These are phyloP conservation scores for Pyrgilauda ruficollis DNA, from an alignment of 2,113 vertebrate species.

Conservation along the genomic window DNA sequence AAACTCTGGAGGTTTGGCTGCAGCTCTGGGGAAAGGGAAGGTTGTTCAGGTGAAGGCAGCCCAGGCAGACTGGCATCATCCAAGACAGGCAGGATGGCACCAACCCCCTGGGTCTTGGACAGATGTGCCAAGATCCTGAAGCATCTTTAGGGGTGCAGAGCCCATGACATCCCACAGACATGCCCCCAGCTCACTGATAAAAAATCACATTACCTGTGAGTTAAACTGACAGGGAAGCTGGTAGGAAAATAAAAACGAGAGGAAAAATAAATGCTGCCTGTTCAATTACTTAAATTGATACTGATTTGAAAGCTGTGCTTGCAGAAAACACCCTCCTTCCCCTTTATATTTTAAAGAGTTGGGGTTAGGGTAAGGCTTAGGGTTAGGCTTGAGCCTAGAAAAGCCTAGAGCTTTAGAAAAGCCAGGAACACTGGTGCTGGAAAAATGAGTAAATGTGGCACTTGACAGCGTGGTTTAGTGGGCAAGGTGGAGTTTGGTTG, in stretches of 20 bases:
- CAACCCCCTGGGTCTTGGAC: fast-evolving
- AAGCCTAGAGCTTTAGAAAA: neutral
- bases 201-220: neutral
- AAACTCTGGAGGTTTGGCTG: neutral
- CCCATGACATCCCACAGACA: fast-evolving
- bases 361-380: neutral
- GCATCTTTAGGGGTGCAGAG: neutral
- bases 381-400: neutral
- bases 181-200: fast-evolving
- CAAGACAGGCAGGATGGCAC: neutral
- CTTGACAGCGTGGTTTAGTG: neutral
- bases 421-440: neutral
- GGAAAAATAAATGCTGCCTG: neutral
- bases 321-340: neutral
- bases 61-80: fast-evolving
- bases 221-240: neutral
- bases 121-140: neutral
- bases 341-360: constrained; percentile 10
- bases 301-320: constrained; percentile 17
- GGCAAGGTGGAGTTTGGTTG: neutral
- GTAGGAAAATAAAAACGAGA: neutral
- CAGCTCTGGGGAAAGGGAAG: neutral
- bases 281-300: constrained; percentile 32
- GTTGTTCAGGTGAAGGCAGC: neutral
- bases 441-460: neutral